These are phyloP conservation scores for Congeria kusceri DNA, from an alignment of 2,888 invertebrate species.

Conservation along the genomic window DNA sequence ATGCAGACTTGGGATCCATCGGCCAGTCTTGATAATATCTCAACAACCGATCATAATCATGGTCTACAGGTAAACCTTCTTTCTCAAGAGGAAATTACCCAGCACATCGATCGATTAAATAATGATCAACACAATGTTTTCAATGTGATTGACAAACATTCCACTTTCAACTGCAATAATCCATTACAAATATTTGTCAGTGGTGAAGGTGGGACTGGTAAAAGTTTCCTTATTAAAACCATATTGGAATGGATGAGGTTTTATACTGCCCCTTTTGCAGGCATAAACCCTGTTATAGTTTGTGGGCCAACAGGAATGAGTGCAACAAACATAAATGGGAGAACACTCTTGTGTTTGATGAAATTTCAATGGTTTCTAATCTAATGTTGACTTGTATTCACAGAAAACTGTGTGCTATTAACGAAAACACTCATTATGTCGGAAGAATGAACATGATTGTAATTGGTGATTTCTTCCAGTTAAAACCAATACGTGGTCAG, in stretches of 20 bases:
- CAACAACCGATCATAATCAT: too few species aligned
- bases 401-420: too few species aligned
- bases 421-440: too few species aligned
- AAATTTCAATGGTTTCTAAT: too few species aligned
- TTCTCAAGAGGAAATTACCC: slow-evolving; percentile 20
- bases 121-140: slow-evolving; percentile 39
- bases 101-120: slow-evolving; percentile 22
- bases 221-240: slow-evolving; percentile 39
- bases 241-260: slow-evolving; percentile 47
- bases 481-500: too few species aligned
- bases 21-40: too few species aligned
- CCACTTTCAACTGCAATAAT: background rate
- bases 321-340: slow-evolving; percentile 56
- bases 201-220: slow-evolving; percentile 52
- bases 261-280: slow-evolving; percentile 21
- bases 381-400: too few species aligned
- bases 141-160: slow-evolving; percentile 24
- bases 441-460: too few species aligned
- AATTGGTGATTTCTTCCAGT: too few species aligned
- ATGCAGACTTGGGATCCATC: slow-evolving; percentile 36
- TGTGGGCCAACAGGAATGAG: slow-evolving; percentile 56
- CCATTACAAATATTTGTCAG: slow-evolving; percentile 35
- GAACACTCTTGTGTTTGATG: too few species aligned
- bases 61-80: slow-evolving; percentile 23
- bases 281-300: slow-evolving; percentile 53